Base-by-base conservation (phyloP, 2,888 invertebrate genomes). In the Macroteleia sp. region DNA sequence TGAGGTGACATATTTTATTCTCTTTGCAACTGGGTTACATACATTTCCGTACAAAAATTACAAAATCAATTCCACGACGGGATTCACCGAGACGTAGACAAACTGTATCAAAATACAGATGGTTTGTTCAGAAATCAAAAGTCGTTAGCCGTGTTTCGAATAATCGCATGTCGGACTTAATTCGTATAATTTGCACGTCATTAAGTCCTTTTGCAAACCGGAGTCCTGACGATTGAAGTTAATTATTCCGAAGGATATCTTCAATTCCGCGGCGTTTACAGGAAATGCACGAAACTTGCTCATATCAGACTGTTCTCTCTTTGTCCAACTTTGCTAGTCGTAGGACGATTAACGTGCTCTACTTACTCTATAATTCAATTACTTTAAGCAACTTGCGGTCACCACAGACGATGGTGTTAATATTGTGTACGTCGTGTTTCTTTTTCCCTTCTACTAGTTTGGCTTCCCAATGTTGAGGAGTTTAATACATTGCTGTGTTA, bases 281-380 rank as follows among this genome's bases (percentile, higher is more conserved):
- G 50, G n/a, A n/a, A n/a, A 30, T 42, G 25, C 46, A 16, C 56
- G 39, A 56, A 62, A 76, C 62, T 54, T 54, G 67, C 22, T 61
- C 57, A 56, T 61, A 61, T 61, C 66, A 22, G 42, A 25, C n/a
- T 12, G 44, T 22, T n/a, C n/a, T 12, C 36, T 54, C 64, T 52
- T 61, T 62, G 61, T 61, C 34, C 17, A 75, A 66, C 19, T 71
- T 71, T 6, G 44, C 36, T 6, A 8, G 50, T 64, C 57, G 59
- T 52, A 25, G 69, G 66, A 56, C 75, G 81, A 77, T 82, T 82
- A 80, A 75, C 77, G 81, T 82, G 85, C 81, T 82, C 84, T 79
- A 85, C 82, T 86, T 85, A 82, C 76, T 80, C 82, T 81, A 82
- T 87, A 86, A 84, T 85, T 85, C 84, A 85, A 88, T 88, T 88